Evolutionary conservation across 92 coral and sea anemone species (phyloP), one percentile per base, ranked within the genome.

Genomic region (Palythoa grandiflora): DNA sequence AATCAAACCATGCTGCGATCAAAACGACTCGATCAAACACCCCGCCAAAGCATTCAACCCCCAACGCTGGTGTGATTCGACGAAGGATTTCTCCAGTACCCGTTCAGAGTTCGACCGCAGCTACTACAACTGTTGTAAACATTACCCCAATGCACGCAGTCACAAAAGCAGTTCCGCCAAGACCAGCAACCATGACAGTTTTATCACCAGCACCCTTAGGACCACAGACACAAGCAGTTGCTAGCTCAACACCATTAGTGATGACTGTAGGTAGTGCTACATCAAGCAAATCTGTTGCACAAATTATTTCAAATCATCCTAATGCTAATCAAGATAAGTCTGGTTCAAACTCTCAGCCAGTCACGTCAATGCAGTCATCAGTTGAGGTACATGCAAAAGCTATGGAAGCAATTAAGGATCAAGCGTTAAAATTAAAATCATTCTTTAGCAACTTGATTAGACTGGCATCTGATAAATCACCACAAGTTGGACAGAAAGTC

Each of bases 91-190:
- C 98, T 79, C 91, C 96, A 71, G 83, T 92, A 85, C 93, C 96
- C 36, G 94, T 89, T 65, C 88, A 78, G 53, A 91, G 79, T 75
- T 75, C 95, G 57, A 92, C 84, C 89, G 87, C 96, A 53, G 84
- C 91, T 60, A 75, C 94, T 59, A 92, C 98, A 28, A 95, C 99
- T 51, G 98, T 96, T 38, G 92, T 97, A 63, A 97, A 97, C 88
- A 97, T 97, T 61, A 98, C 99, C 68, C 99, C 99, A 16, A 87
- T 98, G 71, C 99, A 98, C 9, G 87, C 94, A 37, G 96, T 94
- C 17, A 95, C 97, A 28, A 94, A 96, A 44, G 94, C 99, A n/a
- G 98, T 97, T 75, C 98, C 97, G 59, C 99, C 99, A 2, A 90
- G 96, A 52, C 98, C 99, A 10, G 96, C 94, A 16, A 95, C 99